Percentiles rank a stretch among this genome's conserved stretches.
Conservation (phyloP, 2,888 invertebrate genomes). For the Bursaphelenchus okinawaensis region DNA sequence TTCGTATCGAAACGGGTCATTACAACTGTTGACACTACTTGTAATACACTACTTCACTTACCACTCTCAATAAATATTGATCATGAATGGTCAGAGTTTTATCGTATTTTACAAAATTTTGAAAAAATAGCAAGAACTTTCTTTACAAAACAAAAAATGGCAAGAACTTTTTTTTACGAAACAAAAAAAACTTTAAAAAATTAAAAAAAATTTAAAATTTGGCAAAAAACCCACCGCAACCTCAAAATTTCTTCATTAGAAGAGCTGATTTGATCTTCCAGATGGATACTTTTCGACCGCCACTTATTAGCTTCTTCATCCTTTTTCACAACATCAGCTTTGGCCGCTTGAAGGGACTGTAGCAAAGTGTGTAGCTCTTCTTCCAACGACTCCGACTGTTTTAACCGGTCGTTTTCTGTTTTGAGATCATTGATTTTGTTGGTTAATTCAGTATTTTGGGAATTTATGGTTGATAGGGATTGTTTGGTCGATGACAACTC, state of each 20-base stretch:
- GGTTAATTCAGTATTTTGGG: slow-evolving; percentile 1
- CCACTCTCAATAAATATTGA: no score
- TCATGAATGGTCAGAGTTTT: no score
- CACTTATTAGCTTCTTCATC: neutral
- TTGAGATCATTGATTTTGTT: slow-evolving; percentile 7
- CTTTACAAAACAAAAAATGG: no score
- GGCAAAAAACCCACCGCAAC: neutral
- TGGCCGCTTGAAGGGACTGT: slow-evolving; percentile 34
- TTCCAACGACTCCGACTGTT: slow-evolving; percentile 28
- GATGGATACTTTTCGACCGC: neutral
- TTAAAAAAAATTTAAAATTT: no score
- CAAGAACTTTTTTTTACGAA: no score
- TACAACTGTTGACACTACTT: no score
- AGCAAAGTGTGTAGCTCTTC: slow-evolving; percentile 46
- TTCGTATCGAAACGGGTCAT: no score
- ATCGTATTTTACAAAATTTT: no score
- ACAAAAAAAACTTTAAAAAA: no score
- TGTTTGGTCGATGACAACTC: neutral
- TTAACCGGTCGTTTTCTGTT: slow-evolving; percentile 19
- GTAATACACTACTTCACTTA: no score
- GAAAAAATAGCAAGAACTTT: no score
- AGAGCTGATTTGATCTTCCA: neutral
- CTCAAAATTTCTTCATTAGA: neutral
- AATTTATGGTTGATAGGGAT: slow-evolving; percentile 7
- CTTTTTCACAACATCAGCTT: slow-evolving; percentile 28